Evolutionary conservation across 2,797 vertebrate genomes (phyloP).

Genomic region (Chelon auratus): DNA sequence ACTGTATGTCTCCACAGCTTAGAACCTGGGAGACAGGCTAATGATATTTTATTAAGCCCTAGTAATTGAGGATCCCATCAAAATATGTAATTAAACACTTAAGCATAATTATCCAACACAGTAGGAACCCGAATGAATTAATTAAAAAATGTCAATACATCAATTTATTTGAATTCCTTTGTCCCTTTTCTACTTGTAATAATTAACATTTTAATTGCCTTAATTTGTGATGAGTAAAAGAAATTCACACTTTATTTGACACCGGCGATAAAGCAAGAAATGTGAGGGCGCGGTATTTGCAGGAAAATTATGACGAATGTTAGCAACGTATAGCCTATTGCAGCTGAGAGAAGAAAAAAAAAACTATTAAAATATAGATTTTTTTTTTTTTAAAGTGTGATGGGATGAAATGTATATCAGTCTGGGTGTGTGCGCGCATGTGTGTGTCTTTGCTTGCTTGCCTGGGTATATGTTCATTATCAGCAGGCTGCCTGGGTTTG

Average conservation of each 20-base stretch:
- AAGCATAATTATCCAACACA: conserved; percentile 93
- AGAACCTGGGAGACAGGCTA: conserved; percentile 90
- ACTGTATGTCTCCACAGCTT: conserved; percentile 86
- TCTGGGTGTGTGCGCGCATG: conserved; percentile 21
- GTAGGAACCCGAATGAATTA: conserved; percentile 92
- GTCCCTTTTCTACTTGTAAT: conserved; percentile 86
- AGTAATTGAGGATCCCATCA: conserved; percentile 96
- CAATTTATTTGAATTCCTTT: conserved; percentile 91
- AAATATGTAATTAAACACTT: conserved; percentile 98
- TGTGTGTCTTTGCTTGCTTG: conserved; percentile 51
- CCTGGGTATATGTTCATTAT: conserved; percentile 76
- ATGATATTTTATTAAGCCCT: conserved; percentile 93
- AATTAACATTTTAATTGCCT: conserved; percentile 87
- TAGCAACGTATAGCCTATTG: conserved; percentile 35
- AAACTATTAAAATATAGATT: conserved; percentile 12
- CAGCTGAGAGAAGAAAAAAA: conserved; percentile 31
- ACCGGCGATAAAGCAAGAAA: conserved; percentile 63
- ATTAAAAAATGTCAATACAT: conserved; percentile 92
- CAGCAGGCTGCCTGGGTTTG: conserved; percentile 78
- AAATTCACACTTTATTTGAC: conserved; percentile 77
- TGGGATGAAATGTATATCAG: conserved; percentile 21
- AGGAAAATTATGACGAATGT: conserved; percentile 63
- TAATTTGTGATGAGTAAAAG: conserved; percentile 81
- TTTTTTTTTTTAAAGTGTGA: conserved; percentile 32
- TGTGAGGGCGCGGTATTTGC: conserved; percentile 44